Percentiles rank a stretch among this genome's conserved stretches.
Evolutionary conservation across 1,140 invertebrate species (phyloP).

Genomic region (Leptinotarsa defecta): DNA sequence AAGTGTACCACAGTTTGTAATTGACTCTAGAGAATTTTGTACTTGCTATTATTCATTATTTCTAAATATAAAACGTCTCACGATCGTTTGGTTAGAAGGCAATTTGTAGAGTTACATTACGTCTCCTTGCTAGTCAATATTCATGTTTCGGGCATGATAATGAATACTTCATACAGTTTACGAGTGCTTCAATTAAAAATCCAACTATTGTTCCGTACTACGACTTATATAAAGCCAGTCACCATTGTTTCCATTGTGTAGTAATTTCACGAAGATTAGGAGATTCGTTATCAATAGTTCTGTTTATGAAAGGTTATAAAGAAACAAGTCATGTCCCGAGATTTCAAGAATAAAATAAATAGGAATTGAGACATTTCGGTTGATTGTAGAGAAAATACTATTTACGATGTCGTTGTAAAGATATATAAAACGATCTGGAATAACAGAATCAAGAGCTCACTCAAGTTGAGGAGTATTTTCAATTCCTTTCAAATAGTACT

Average conservation of each 20-base stretch:
- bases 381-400: background rate
- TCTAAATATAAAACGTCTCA: no score
- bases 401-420: no score
- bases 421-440: no score
- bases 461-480: no score
- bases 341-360: background rate
- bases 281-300: background rate
- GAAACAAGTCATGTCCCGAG: background rate
- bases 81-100: no score
- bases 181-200: conserved; percentile 2
- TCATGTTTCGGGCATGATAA: background rate
- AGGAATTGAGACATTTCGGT: background rate
- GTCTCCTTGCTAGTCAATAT: background rate
- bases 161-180: background rate
- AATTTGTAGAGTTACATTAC: no score
- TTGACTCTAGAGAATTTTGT: no score
- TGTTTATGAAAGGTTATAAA: background rate
- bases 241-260: background rate
- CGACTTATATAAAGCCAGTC: background rate
- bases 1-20: no score
- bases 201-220: background rate
- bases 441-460: no score
- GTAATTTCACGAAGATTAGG: background rate
- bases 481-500: no score
- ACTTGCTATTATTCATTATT: no score